Evolutionary conservation across 2,888 invertebrate species (phyloP).

Genomic region (Taphrorychus bicolor): DNA sequence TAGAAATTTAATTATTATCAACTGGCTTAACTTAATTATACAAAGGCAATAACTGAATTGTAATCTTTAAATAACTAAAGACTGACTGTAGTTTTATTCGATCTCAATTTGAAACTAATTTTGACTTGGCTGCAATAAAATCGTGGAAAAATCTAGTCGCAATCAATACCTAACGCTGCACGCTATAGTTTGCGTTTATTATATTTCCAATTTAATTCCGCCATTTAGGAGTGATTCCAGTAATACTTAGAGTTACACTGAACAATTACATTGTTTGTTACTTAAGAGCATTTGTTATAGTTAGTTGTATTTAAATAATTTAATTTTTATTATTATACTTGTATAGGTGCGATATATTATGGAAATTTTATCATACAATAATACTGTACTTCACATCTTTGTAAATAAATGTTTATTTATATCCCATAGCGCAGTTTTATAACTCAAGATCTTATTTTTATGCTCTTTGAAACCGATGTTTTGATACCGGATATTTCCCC

Average conservation of each 20-base stretch:
- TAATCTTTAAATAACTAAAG: neutral
- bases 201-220: too few species aligned
- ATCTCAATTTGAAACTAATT: neutral
- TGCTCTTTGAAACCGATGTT: slow-evolving; percentile 84
- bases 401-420: slow-evolving; percentile 31
- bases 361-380: slow-evolving; percentile 25
- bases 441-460: slow-evolving; percentile 74
- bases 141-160: too few species aligned
- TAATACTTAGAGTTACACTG: neutral
- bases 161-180: too few species aligned
- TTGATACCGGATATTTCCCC: slow-evolving; percentile 97
- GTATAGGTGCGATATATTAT: slow-evolving; percentile 5
- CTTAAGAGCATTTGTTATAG: neutral
- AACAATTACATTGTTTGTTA: neutral
- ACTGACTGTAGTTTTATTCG: neutral
- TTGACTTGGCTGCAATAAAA: too few species aligned
- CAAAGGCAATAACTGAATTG: neutral
- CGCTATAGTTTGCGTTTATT: too few species aligned
- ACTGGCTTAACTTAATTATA: neutral
- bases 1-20: neutral
- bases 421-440: slow-evolving; percentile 3
- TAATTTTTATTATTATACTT: neutral
- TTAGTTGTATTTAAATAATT: neutral
- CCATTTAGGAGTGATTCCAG: neutral
- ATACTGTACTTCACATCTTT: slow-evolving; percentile 31